Evolutionary conservation across 1,140 invertebrate genomes (phyloP).

Genomic region (Aricia agestis): DNA sequence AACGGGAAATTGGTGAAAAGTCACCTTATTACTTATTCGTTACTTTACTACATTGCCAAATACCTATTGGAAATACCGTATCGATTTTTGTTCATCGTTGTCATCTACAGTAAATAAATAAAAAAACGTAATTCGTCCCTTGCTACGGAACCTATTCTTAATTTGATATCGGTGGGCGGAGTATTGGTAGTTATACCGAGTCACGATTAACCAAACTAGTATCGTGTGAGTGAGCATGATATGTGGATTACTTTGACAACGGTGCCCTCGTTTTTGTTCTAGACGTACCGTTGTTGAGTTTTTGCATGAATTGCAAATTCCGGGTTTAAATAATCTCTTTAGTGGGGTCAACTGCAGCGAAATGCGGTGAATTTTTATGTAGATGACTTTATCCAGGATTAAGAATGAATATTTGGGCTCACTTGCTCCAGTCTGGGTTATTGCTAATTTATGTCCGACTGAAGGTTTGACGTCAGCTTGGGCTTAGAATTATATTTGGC

Average conservation of each 20-base stretch:
- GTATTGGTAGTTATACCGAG: slow-evolving; percentile 65
- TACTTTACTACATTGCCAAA: too few species aligned
- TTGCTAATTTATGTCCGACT: neutral
- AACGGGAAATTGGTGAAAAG: too few species aligned
- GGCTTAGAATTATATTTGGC: too few species aligned
- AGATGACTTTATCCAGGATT: neutral
- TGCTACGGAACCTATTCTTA: neutral
- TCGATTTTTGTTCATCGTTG: neutral
- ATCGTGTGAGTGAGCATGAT: slow-evolving; percentile 48
- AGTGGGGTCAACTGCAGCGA: neutral
- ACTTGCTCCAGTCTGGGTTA: neutral
- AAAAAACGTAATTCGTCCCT: slow-evolving; percentile 5
- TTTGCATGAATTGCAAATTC: slow-evolving; percentile 3
- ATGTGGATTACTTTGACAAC: slow-evolving; percentile 31
- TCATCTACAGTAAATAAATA: neutral
- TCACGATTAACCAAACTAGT: slow-evolving; percentile 59
- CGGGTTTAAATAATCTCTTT: neutral
- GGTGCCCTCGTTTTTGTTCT: neutral
- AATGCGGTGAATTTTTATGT: neutral
- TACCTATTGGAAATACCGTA: too few species aligned
- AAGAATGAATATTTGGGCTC: neutral
- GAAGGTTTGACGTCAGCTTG: too few species aligned
- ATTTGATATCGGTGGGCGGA: slow-evolving; percentile 26
- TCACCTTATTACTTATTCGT: too few species aligned
- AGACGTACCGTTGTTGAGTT: slow-evolving; percentile 6